Percentiles rank a stretch among this genome's conserved stretches.
These are phyloP conservation scores for Rhagoletis pomonella DNA, from an alignment of 1,140 invertebrate species.

Conservation along the genomic window DNA sequence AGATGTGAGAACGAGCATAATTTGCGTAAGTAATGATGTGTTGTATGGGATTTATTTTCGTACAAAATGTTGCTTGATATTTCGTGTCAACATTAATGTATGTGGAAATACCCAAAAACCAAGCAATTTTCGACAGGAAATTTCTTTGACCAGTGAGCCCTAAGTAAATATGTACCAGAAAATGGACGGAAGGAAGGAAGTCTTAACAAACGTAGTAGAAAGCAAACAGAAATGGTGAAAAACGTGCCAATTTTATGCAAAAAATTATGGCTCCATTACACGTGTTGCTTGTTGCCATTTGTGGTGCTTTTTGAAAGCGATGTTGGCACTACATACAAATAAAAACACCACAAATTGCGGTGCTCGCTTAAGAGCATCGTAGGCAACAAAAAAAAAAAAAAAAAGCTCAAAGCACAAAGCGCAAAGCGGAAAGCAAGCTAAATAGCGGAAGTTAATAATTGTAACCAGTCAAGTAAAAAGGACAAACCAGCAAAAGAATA, in stretches of 20 bases:
- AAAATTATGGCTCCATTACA: slow-evolving; percentile 13
- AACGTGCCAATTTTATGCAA: neutral
- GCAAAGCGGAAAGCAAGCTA: neutral
- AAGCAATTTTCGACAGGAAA: slow-evolving; percentile 4
- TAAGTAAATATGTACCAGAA: slow-evolving; percentile 6
- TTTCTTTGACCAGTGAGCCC: neutral
- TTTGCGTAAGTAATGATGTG: slow-evolving; percentile 24
- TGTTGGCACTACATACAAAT: neutral
- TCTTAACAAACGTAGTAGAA: neutral
- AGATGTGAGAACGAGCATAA: neutral
- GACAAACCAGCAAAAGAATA: neutral
- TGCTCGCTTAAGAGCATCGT: no score
- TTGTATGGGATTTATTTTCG: neutral
- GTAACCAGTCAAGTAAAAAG: neutral
- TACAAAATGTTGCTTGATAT: neutral
- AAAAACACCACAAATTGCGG: neutral
- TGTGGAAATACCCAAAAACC: neutral
- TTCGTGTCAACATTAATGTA: neutral
- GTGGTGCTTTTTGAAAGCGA: neutral
- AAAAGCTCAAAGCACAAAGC: neutral
- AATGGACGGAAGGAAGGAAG: neutral
- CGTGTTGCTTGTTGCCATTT: neutral
- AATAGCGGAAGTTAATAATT: neutral
- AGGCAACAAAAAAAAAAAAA: neutral
- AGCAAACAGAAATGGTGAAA: neutral